These are phyloP conservation scores for Anabas testudineus DNA, from an alignment of 2,797 vertebrate genomes.

Conservation along the genomic window DNA sequence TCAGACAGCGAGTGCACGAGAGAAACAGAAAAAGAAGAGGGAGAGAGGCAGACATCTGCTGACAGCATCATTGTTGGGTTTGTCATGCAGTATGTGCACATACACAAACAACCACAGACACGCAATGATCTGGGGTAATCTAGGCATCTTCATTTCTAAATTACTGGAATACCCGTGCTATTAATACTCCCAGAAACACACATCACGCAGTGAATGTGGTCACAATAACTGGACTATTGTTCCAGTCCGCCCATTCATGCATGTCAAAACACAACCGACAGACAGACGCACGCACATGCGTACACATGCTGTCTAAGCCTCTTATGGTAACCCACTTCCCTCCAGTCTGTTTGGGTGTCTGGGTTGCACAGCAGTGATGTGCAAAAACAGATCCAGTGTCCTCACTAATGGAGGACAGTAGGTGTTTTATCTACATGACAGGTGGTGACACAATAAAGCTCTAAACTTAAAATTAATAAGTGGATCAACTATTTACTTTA, in stretches of 20 bases:
- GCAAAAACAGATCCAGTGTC: neutral
- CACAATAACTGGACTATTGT: constrained; percentile 64
- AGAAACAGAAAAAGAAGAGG: neutral
- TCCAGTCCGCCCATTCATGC: constrained; percentile 59
- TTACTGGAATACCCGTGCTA: constrained; percentile 75
- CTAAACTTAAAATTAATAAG: constrained; percentile 16
- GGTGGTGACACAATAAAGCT: neutral
- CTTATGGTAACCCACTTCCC: constrained; percentile 72
- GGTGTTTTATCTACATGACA: neutral
- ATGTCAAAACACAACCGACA: constrained; percentile 51
- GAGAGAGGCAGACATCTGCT: constrained; percentile 31
- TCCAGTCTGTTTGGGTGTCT: constrained; percentile 68
- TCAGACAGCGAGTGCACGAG: neutral
- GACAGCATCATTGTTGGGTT: constrained; percentile 32
- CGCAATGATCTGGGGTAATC: constrained; percentile 56
- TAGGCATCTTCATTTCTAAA: constrained; percentile 67
- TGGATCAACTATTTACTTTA: neutral
- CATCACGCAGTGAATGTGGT: constrained; percentile 28
- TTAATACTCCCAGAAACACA: constrained; percentile 62
- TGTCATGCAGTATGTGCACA: neutral
- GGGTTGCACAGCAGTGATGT: neutral
- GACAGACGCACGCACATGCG: constrained; percentile 24
- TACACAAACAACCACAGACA: neutral
- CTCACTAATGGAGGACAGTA: neutral
- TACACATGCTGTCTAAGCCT: constrained; percentile 63